Base-by-base conservation (phyloP, 2,113 vertebrate species). In the Mesoclemmys tuberculata region DNA sequence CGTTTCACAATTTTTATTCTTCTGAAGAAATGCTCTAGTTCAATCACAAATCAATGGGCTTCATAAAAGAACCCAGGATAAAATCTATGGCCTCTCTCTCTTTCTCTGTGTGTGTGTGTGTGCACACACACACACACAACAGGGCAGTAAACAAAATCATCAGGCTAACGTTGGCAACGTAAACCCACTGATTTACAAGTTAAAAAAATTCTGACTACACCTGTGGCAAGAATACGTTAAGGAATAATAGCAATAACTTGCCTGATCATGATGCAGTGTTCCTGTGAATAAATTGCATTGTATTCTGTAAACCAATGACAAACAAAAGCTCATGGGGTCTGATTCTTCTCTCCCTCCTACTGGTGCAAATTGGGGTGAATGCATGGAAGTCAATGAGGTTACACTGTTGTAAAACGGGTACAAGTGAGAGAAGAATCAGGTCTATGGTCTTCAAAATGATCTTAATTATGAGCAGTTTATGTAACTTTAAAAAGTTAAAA, bases 121-220 rank as follows among this genome's bases (percentile, higher is more conserved):
- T 11, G 49, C 12, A 14, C 14, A 13, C 12, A 13, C 11, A 3
- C 12, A 10, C 49, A 51, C 85, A 91, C 88, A 97, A 96, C 46
- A 90, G 92, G 93, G 84, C 91, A 85, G 92, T 88, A 94, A 95
- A 94, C 54, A 96, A 41, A 56, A 82, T 92, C 94, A 96, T 94
- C 87, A 83, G 91, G 64, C n/a, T 26, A 89, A 56, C 87, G 68
- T 38, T 89, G 87, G 86, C 94, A 94, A 54, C 94, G 93, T 6
- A 61, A 12, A 56, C 64, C 48, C 51, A 49, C 84, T 1, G 8
- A 41, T 95, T 93, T 88, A 68, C 84, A 80, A 93, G 80, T 64
- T 90, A 52, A 93, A 79, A 44, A 29, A 38, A 48, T 31, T 81
- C 89, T 44, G 51, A 64, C 75, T 92, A 78, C 75, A 77, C 55